Conservation (phyloP, 1,140 invertebrate species). For the Ruditapes philippinarum region DNA sequence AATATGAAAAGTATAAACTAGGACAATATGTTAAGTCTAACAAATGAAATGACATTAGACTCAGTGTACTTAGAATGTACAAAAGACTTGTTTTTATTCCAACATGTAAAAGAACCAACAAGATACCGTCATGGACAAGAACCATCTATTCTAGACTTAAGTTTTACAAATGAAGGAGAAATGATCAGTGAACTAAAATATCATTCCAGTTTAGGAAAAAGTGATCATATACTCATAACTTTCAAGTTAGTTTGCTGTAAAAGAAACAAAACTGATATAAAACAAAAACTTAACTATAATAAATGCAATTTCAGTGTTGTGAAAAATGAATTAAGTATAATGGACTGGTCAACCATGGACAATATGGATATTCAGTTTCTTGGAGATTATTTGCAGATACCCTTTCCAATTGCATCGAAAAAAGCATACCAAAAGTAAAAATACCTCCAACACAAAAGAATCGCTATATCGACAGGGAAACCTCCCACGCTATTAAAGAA, state of each 20-base stretch:
- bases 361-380: background rate
- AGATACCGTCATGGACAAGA: conserved; percentile 10
- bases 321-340: conserved; percentile 89
- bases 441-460: background rate
- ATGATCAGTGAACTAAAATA: conserved; percentile 36
- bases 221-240: conserved; percentile 40
- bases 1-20: background rate
- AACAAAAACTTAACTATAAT: background rate
- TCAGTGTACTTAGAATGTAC: background rate
- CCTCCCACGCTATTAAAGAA: background rate
- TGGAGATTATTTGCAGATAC: background rate
- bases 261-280: background rate
- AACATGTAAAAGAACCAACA: conserved; percentile 21
- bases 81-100: conserved; percentile 19
- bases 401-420: background rate
- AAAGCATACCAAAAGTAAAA: background rate
- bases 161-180: conserved; percentile 53
- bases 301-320: conserved; percentile 34
- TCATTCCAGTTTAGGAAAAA: background rate
- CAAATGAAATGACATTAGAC: background rate
- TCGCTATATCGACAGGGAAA: background rate
- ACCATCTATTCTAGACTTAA: conserved; percentile 45
- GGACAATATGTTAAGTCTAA: background rate
- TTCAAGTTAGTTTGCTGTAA: conserved; percentile 20
- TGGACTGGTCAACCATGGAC: background rate